A percentile compares a stretch with the other conserved stretches of the same genome.
phyloP scores from a whole-genome alignment of 1,140 invertebrate species.

The Teleogryllus occipitalis region DNA sequence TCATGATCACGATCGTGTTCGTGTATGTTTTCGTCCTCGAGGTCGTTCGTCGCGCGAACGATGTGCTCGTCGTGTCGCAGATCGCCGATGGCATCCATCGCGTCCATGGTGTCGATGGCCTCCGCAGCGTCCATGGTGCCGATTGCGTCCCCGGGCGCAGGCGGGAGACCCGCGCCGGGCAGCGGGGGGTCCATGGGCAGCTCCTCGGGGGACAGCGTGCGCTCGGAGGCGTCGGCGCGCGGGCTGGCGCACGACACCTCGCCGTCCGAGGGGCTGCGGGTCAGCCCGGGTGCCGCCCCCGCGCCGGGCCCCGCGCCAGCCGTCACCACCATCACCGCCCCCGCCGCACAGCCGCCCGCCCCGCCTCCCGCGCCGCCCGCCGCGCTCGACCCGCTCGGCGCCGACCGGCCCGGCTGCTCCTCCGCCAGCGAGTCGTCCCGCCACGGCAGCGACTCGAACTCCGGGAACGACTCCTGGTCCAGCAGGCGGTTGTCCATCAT shows the following conservation, averaged over 20 bases:
- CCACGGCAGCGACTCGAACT: neutral
- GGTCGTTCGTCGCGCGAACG: neutral
- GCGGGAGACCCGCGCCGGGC: neutral
- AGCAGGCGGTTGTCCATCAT: neutral
- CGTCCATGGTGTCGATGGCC: neutral
- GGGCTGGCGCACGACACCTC: slow-evolving; percentile 30
- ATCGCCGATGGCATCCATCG: neutral
- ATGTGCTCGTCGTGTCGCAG: neutral
- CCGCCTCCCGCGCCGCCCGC: too few relatives aligned
- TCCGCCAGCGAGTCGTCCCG: neutral
- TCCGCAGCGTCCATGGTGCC: neutral
- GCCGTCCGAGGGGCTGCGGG: neutral
- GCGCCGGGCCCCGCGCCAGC: too few relatives aligned
- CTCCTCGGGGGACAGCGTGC: slow-evolving; percentile 73
- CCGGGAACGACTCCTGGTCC: neutral
- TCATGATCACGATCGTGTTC: too few relatives aligned
- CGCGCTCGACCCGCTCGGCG: slow-evolving; percentile 26
- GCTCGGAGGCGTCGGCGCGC: slow-evolving; percentile 39
- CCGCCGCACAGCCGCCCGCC: too few relatives aligned
- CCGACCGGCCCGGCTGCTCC: neutral
- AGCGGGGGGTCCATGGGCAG: slow-evolving; percentile 58
- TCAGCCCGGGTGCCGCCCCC: too few relatives aligned
- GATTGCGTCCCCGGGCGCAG: slow-evolving; percentile 16
- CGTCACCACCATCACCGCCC: neutral
- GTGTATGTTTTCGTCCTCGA: too few relatives aligned